phyloP scores from a whole-genome alignment of 2,797 vertebrate species.

The Falco cherrug region DNA sequence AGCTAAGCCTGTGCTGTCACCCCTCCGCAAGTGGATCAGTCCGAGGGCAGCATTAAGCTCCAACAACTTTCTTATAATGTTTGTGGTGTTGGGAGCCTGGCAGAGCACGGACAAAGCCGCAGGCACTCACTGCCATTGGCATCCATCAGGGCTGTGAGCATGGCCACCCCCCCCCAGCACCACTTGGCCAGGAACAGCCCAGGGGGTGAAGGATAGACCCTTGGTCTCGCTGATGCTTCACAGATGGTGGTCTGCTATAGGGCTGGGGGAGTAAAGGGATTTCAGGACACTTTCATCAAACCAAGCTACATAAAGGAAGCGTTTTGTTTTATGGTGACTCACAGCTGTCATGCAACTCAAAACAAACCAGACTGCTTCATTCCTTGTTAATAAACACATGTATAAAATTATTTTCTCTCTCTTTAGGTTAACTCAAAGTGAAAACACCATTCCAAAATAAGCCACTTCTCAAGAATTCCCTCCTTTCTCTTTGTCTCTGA shows the following conservation, averaged over 20 bases:
- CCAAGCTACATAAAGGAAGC: not conserved
- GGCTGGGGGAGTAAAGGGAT: not conserved
- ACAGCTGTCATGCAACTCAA: not conserved
- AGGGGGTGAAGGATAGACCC: not conserved
- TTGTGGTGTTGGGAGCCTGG: not conserved
- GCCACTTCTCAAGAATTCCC: not conserved
- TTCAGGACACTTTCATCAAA: not conserved
- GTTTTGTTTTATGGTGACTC: not conserved
- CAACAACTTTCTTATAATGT: not conserved
- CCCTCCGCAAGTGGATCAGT: not conserved
- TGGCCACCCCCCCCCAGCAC: not conserved
- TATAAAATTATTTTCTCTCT: not conserved
- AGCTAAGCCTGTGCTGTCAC: not conserved
- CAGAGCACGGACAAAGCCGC: not conserved
- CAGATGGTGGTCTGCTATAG: no score
- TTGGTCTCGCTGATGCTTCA: no score
- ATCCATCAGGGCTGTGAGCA: not conserved
- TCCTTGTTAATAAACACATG: not conserved
- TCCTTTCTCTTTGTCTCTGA: not conserved
- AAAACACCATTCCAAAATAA: not conserved
- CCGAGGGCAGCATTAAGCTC: not conserved
- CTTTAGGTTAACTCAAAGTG: not conserved
- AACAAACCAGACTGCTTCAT: not conserved
- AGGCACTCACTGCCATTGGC: not conserved
- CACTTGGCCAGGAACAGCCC: not conserved